phyloP scores from a whole-genome alignment of 2,888 invertebrate genomes.

The Platypus cylindrus region DNA sequence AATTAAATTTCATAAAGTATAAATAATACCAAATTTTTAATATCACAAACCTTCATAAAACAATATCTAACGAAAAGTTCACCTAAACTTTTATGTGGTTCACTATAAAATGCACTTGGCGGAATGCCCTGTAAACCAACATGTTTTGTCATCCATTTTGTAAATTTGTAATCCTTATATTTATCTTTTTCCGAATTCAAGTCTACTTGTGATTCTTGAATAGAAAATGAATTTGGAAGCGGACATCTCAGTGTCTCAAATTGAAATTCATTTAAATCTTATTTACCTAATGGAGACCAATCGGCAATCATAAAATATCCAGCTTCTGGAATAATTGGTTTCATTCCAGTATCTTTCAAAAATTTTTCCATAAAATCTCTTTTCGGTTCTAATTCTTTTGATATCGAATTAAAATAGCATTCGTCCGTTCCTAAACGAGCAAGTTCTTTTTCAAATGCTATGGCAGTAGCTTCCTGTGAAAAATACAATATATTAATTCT shows the following conservation, averaged over 20 bases:
- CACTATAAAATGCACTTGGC: slow-evolving; percentile 84
- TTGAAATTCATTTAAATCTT: too few relatives aligned
- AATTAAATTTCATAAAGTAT: slow-evolving; percentile 27
- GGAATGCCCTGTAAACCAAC: slow-evolving; percentile 90
- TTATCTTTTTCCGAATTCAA: slow-evolving; percentile 56
- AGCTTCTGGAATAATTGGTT: slow-evolving; percentile 85
- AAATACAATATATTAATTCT: too few relatives aligned
- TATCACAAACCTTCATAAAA: slow-evolving; percentile 67
- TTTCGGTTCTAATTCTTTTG: slow-evolving; percentile 62
- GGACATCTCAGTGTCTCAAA: too few relatives aligned
- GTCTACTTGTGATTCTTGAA: slow-evolving; percentile 50
- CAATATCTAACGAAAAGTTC: slow-evolving; percentile 86
- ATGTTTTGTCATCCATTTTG: slow-evolving; percentile 90
- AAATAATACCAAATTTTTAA: too few relatives aligned
- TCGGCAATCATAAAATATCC: slow-evolving; percentile 97
- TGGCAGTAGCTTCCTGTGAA: slow-evolving; percentile 77
- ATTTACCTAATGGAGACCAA: slow-evolving; percentile 61
- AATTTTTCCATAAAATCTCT: slow-evolving; percentile 68
- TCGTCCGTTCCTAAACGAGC: slow-evolving; percentile 54
- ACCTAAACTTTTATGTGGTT: slow-evolving; percentile 62
- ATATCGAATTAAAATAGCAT: slow-evolving; percentile 70
- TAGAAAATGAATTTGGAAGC: too few relatives aligned
- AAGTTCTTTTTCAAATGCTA: slow-evolving; percentile 78
- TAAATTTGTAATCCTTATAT: slow-evolving; percentile 80
- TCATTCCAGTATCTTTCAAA: slow-evolving; percentile 69